phyloP scores from a whole-genome alignment of 2,888 invertebrate genomes.

The Subacronicta megacephala region DNA sequence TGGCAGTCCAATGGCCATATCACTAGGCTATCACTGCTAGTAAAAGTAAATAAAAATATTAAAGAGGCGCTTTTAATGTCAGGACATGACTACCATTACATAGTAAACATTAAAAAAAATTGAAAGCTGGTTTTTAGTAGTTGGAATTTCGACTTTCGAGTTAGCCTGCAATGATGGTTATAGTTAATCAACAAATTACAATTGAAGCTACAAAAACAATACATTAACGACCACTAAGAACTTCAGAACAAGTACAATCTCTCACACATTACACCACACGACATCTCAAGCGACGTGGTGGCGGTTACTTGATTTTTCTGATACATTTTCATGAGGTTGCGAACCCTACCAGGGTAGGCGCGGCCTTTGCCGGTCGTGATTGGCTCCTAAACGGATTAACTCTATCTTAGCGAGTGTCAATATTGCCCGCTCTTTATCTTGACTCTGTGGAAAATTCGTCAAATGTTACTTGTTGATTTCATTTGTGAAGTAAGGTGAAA shows the following conservation, averaged over 20 bases:
- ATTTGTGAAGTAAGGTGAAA: not conserved
- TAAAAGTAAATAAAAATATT: too few relatives aligned
- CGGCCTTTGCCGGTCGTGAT: conserved; percentile 68
- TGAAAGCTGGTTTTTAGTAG: too few relatives aligned
- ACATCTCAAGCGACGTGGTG: conserved; percentile 66
- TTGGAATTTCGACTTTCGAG: too few relatives aligned
- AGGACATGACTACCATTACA: too few relatives aligned
- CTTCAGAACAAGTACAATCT: conserved; percentile 3
- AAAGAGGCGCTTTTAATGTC: too few relatives aligned
- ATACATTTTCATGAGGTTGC: conserved; percentile 88
- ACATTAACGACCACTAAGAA: too few relatives aligned
- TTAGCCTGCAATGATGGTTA: too few relatives aligned
- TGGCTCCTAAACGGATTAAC: conserved; percentile 80
- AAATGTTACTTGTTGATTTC: conserved; percentile 51
- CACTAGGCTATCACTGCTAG: too few relatives aligned
- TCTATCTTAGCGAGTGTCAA: conserved; percentile 62
- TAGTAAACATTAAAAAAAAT: too few relatives aligned
- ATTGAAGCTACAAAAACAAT: too few relatives aligned
- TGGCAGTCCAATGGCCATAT: too few relatives aligned
- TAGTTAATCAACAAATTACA: too few relatives aligned
- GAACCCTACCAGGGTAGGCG: conserved; percentile 67
- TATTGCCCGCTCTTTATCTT: conserved; percentile 36
- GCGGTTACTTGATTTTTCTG: conserved; percentile 86
- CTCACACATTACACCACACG: conserved; percentile 65
- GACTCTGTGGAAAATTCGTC: conserved; percentile 30